Evolutionary conservation across 2,888 invertebrate species (phyloP), one percentile per base, ranked within the genome.

Genomic region (Cheilosia grossa): DNA sequence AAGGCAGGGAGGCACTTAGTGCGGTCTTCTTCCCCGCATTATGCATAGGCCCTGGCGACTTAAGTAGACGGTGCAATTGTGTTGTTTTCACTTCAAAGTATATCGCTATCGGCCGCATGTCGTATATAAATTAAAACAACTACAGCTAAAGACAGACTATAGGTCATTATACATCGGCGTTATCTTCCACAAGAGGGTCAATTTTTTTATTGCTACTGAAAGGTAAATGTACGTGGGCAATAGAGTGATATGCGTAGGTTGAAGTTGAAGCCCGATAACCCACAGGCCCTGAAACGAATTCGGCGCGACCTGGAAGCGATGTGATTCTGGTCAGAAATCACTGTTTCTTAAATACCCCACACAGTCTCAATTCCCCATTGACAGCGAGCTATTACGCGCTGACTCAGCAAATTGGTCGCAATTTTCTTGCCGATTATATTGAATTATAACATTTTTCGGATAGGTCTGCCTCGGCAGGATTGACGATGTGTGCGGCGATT

Each of bases 381-480:
- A 51, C 30, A 15, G 30, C 9, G 58, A 13, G 70, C 49, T 49
- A 58, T 59, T 59, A 58, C 9, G 30, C n/a, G 61, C n/a, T 30
- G 53, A 61, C 30, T 75, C 66, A 75, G 24, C 33, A 75, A 75
- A 75, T 75, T 75, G 51, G 59, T 53, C 58, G 33, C 66, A 75
- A 75, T 67, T 66, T 59, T n/a, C 30, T 15, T 13, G 24, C 17
- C 15, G 37, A 70, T 59, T 70, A 40, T 40, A 44, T 59, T 21
- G 42, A 51, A 69, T 69, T 69, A 56, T 21, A 15, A 44, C 51
- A 24, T 13, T 24, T 37, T 42, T 13, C 19, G 67, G 42, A 54
- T 19, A 30, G 37, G 64, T 49, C 30, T 33, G 24, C 3, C 5
- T 17, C 1, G 17, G 13, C 37, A 1, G 30, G 17, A 2, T 9